Percentiles rank a stretch among this genome's conserved stretches.
phyloP scores from a whole-genome alignment of 2,797 vertebrate species.

The Enteromius paludinosus region DNA sequence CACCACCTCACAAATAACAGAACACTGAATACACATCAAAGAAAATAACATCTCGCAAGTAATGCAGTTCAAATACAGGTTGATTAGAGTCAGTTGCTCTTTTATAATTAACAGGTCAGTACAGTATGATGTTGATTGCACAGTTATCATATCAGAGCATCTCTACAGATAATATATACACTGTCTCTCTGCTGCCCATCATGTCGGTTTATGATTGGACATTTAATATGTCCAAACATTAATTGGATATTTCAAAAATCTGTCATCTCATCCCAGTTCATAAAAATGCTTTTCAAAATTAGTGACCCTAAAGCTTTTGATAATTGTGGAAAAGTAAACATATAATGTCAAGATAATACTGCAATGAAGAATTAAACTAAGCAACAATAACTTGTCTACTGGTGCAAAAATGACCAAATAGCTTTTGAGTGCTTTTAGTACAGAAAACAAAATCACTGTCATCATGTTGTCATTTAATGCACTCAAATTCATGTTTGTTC shows the following conservation, averaged over 20 bases:
- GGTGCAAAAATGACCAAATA: slow-evolving; percentile 23
- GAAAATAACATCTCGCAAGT: not conserved
- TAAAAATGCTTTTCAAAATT: slow-evolving; percentile 27
- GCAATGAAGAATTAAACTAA: slow-evolving; percentile 24
- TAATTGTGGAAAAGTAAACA: slow-evolving; percentile 30
- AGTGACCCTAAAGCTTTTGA: slow-evolving; percentile 25
- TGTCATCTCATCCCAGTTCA: slow-evolving; percentile 8
- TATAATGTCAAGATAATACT: slow-evolving; percentile 49
- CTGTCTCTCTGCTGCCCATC: slow-evolving; percentile 38
- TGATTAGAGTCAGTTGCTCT: slow-evolving; percentile 24
- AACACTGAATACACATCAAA: not conserved
- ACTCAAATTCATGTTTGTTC: not conserved
- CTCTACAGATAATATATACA: slow-evolving; percentile 51
- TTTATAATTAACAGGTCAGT: slow-evolving; percentile 17
- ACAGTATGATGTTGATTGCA: slow-evolving; percentile 28
- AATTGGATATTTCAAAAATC: not conserved
- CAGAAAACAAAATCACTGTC: slow-evolving; percentile 32
- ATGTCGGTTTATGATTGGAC: slow-evolving; percentile 22
- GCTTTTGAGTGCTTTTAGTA: slow-evolving; percentile 41
- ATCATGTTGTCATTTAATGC: slow-evolving; percentile 32
- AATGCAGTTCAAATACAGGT: slow-evolving; percentile 13
- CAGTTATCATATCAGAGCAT: slow-evolving; percentile 33
- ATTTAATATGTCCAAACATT: not conserved
- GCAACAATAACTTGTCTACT: slow-evolving; percentile 28
- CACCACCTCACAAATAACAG: slow-evolving; percentile 17